A percentile compares a stretch with the other conserved stretches of the same genome.
Conservation (phyloP, 2,113 vertebrate species). For the Empidonax traillii region DNA sequence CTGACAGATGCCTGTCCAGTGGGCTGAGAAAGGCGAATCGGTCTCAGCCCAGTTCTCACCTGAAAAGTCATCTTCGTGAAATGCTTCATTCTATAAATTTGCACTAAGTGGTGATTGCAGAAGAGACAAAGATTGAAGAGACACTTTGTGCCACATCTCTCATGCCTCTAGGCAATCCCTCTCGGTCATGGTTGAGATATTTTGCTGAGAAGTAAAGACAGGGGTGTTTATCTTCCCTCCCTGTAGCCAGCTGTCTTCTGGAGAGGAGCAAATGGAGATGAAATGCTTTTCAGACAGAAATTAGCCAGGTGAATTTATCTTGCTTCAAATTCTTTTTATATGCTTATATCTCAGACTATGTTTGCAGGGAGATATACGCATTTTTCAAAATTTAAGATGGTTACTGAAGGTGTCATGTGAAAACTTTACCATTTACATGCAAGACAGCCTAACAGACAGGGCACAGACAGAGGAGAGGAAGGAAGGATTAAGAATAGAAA, state of each 20-base stretch:
- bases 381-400: slow-evolving; percentile 14
- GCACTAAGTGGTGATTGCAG: neutral
- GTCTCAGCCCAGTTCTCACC: neutral
- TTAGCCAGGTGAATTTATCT: slow-evolving; percentile 17
- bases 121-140: slow-evolving; percentile 30
- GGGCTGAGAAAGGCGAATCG: neutral
- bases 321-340: neutral
- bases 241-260: neutral
- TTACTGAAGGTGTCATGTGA: neutral
- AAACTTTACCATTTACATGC: neutral
- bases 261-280: slow-evolving; percentile 34
- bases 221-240: slow-evolving; percentile 35
- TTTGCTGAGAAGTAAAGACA: neutral
- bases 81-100: neutral
- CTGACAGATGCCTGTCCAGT: neutral
- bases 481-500: neutral
- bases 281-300: neutral
- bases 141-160: neutral
- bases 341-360: neutral
- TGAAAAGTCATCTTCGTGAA: neutral
- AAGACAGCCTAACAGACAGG: neutral
- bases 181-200: slow-evolving; percentile 24
- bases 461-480: neutral
- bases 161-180: neutral
- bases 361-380: neutral